A percentile compares a stretch with the other conserved stretches of the same genome.
Conservation (phyloP, 2,113 vertebrate species). For the Gymnocephalus cernua region DNA sequence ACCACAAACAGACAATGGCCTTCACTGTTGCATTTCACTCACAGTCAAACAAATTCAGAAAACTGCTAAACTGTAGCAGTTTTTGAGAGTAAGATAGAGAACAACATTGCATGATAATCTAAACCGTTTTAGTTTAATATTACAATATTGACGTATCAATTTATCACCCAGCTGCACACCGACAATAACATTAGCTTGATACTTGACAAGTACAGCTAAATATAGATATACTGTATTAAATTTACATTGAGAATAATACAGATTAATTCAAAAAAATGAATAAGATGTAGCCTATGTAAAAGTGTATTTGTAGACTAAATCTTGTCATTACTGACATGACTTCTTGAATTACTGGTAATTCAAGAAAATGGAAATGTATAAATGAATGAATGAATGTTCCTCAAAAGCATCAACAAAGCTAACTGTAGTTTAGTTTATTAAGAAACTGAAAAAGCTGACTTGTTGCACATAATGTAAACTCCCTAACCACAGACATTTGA, state of each 20-base stretch:
- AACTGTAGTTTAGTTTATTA: neutral
- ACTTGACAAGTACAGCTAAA: neutral
- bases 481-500: neutral
- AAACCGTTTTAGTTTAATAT: neutral
- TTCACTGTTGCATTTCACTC: neutral
- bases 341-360: neutral
- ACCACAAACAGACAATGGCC: neutral
- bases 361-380: neutral
- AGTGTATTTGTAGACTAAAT: neutral
- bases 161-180: neutral
- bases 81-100: neutral
- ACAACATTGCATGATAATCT: neutral
- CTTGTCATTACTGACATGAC: no score
- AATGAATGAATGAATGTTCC: neutral
- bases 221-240: neutral
- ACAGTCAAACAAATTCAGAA: neutral
- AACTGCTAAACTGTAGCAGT: neutral
- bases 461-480: conserved; percentile 23
- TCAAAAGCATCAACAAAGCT: neutral
- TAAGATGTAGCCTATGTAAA: neutral
- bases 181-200: neutral
- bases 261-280: neutral
- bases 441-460: neutral
- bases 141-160: neutral
- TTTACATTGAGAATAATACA: neutral